Evolutionary conservation across 2,113 vertebrate genomes (phyloP), one percentile per base, ranked within the genome.

Genomic region (Globicephala melas): DNA sequence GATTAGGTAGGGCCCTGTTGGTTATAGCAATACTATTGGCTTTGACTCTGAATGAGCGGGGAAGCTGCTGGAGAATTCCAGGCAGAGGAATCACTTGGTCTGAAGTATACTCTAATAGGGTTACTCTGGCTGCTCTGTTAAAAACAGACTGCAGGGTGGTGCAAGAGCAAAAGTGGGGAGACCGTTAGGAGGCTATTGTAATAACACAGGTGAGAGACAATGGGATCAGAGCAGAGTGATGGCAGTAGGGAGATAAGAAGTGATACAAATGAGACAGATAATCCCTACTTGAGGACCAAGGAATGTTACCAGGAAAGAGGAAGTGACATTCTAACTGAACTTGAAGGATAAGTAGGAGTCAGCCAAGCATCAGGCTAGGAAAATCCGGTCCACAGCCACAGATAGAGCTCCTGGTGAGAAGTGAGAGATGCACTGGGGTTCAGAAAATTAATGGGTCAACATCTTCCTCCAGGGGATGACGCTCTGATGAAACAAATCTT

Each of bases 1-100:
- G 26, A 12, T 36, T 7, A 53, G 77, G 1, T 3, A 53, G 62
- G 28, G 33, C 2, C 28, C 36, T 0, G 0, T 0, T 4, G 26
- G 14, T 8, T 11, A n/a, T 0, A 8, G 44, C 2, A 13, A 5
- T 38, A 4, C 5, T 12, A 2, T 3, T 62, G 62, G n/a, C 82
- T 88, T 92, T 23, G 79, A 77, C 31, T 63, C 36, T 55, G 53
- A 63, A 33, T 60, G 38, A 71, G 15, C 71, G 33, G 62, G 36
- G 50, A 58, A 15, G 36, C 77, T 73, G 38, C 26, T 76, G 58
- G 55, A 84, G 55, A 67, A 60, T 26, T 55, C 15, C 3, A 0
- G 25, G 25, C 26, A 84, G 17, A 77, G 31, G 25, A 26, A 58
- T 18, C 38, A 17, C 13, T 58, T 33, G 36, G 58, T 58, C 38